Evolutionary conservation across 2,888 invertebrate genomes (phyloP).

Genomic region (Actias luna): DNA sequence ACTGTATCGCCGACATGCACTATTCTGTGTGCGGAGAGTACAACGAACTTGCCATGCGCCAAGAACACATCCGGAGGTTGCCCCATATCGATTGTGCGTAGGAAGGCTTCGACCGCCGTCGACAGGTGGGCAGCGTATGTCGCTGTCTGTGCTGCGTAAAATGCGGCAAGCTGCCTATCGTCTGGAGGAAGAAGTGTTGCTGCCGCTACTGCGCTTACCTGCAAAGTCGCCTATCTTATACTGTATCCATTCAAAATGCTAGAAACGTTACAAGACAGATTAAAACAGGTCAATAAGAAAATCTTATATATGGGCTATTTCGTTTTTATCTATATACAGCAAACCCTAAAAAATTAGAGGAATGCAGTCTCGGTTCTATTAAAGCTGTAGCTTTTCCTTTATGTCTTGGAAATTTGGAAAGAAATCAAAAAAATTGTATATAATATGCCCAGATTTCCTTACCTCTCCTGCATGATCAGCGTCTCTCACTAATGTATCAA

Average conservation of each 20-base stretch:
- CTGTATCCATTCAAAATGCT: neutral
- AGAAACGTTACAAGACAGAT: too few species aligned
- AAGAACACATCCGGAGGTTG: conserved; percentile 97
- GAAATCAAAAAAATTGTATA: too few species aligned
- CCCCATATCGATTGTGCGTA: conserved; percentile 94
- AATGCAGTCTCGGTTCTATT: too few species aligned
- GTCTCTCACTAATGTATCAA: conserved; percentile 88
- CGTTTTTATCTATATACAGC: too few species aligned
- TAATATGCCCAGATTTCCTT: too few species aligned
- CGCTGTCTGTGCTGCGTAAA: conserved; percentile 93
- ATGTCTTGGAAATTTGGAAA: too few species aligned
- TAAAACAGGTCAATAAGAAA: too few species aligned
- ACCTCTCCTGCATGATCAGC: conserved; percentile 84
- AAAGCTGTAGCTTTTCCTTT: too few species aligned
- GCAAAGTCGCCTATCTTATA: neutral
- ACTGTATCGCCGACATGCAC: conserved; percentile 97
- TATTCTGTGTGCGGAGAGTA: conserved; percentile 95
- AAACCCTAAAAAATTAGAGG: too few species aligned
- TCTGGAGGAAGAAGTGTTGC: conserved; percentile 85
- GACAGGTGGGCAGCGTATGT: conserved; percentile 92
- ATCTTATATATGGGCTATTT: too few species aligned
- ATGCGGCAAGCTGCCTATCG: conserved; percentile 91
- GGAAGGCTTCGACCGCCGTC: conserved; percentile 95
- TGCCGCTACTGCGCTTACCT: conserved; percentile 78
- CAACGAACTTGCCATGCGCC: conserved; percentile 96